Evolutionary conservation across 2,888 invertebrate species (phyloP).

Genomic region (Platycnemis pennipes): DNA sequence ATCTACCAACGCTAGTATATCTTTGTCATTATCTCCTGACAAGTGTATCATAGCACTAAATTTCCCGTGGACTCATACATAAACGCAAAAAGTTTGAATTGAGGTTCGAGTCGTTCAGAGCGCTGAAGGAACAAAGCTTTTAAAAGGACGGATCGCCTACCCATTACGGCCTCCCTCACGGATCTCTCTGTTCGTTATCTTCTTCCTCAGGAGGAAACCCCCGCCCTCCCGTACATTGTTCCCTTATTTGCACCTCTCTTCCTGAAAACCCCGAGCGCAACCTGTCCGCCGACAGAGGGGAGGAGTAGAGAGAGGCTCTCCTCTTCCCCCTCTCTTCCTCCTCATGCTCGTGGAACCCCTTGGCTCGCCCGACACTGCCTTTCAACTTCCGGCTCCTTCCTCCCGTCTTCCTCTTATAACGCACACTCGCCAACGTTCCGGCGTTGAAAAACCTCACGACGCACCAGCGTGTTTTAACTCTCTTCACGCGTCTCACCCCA

Average conservation of each 20-base stretch:
- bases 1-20: no score
- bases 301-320: no score
- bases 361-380: not conserved
- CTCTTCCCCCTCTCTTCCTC: not conserved
- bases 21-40: no score
- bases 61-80: not conserved
- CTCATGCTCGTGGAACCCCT: not conserved
- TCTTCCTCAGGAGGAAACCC: not conserved
- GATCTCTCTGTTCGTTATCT: not conserved
- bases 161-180: not conserved
- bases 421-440: not conserved
- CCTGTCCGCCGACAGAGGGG: not conserved
- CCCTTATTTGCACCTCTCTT: conserved; percentile 17
- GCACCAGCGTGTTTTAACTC: no score
- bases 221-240: not conserved
- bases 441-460: no score
- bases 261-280: not conserved
- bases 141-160: not conserved
- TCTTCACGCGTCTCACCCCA: no score
- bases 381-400: not conserved
- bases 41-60: no score
- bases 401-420: not conserved
- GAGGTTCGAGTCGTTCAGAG: no score
- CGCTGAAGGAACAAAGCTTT: not conserved
- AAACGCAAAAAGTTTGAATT: not conserved